These are phyloP conservation scores for Pristionchus fissidentatus DNA, from an alignment of 2,888 invertebrate genomes.

Conservation along the genomic window DNA sequence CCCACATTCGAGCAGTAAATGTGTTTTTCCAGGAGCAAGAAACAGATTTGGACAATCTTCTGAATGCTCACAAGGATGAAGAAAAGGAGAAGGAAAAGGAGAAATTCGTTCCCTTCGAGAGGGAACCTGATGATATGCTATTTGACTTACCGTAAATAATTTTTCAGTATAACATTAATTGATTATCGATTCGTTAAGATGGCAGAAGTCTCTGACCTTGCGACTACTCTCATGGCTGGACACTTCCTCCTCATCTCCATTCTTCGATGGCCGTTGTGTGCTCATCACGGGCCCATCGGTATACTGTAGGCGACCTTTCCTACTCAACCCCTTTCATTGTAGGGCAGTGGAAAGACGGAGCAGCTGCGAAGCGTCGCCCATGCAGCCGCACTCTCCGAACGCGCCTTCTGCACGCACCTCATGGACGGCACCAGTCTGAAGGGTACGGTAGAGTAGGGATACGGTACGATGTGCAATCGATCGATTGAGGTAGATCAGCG, in stretches of 20 bases:
- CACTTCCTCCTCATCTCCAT: slow-evolving; percentile 20
- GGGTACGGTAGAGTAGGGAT: slow-evolving; percentile 10
- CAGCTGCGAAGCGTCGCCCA: slow-evolving; percentile 13
- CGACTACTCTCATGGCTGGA: slow-evolving; percentile 10
- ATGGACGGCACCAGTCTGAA: slow-evolving; percentile 36
- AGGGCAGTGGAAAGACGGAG: slow-evolving; percentile 36
- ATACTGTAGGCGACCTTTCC: slow-evolving; percentile 13
- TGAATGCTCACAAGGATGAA: slow-evolving; percentile 13
- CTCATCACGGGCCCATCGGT: slow-evolving; percentile 37
- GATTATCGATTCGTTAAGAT: slow-evolving; percentile 30
- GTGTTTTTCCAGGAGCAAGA: background rate
- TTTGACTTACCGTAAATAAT: slow-evolving; percentile 25
- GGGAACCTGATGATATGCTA: slow-evolving; percentile 6
- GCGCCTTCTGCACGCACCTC: slow-evolving; percentile 31
- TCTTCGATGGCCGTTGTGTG: slow-evolving; percentile 32
- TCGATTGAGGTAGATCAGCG: slow-evolving; percentile 56
- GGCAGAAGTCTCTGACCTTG: slow-evolving; percentile 33
- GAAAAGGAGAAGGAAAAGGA: slow-evolving; percentile 34
- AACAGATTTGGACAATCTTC: background rate
- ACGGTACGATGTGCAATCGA: background rate
- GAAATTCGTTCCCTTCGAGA: slow-evolving; percentile 39
- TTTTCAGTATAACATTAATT: background rate
- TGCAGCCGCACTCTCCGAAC: slow-evolving; percentile 13
- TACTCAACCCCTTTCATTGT: background rate
- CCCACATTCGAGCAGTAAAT: background rate